phyloP scores from a whole-genome alignment of 2,113 vertebrate genomes.

The Chloropsis hardwickii region DNA sequence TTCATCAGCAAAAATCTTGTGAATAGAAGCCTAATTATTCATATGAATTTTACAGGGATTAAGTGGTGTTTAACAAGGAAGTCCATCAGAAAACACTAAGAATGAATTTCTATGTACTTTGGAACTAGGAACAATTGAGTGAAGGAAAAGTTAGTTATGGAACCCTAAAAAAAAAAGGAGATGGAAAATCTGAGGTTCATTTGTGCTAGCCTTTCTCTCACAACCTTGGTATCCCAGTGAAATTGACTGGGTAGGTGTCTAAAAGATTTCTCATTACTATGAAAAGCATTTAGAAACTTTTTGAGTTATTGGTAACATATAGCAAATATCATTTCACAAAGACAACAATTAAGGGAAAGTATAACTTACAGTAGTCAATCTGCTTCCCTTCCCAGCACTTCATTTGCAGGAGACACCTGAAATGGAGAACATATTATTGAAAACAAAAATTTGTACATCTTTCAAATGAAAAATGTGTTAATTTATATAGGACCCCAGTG shows the following conservation, averaged over 20 bases:
- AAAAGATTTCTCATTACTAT: not conserved
- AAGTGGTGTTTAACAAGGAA: not conserved
- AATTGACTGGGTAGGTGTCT: not conserved
- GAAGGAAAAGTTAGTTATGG: not conserved
- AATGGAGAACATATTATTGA: not conserved
- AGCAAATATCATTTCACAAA: not conserved
- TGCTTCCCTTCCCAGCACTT: not conserved
- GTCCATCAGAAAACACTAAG: not conserved
- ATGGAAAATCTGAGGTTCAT: not conserved
- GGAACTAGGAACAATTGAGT: constrained; percentile 4
- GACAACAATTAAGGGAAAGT: not conserved
- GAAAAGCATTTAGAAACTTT: not conserved
- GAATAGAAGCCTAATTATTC: not conserved
- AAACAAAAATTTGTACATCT: not conserved
- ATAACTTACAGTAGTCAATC: rapidly evolving
- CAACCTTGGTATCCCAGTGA: not conserved
- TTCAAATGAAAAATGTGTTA: not conserved
- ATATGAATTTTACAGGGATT: constrained; percentile 2
- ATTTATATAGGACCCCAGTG: not conserved
- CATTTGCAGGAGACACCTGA: not conserved
- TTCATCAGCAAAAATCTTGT: not conserved
- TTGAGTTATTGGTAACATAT: not conserved
- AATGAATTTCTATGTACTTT: constrained; percentile 15
- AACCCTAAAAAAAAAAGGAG: not conserved
- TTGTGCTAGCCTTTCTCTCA: not conserved